These are phyloP conservation scores for Percina caprodes DNA, from an alignment of 2,113 vertebrate species.

Conservation along the genomic window DNA sequence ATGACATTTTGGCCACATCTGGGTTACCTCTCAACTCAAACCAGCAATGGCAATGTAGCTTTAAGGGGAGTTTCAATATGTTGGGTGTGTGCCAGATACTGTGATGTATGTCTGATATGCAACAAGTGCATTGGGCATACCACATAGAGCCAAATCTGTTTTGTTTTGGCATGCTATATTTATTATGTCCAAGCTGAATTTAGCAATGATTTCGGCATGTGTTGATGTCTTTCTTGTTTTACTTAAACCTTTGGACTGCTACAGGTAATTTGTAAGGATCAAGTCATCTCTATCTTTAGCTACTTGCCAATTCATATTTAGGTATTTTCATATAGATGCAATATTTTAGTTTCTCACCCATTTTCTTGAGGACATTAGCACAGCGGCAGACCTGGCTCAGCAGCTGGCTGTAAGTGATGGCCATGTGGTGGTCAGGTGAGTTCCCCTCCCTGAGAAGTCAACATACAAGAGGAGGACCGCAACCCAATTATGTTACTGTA, in stretches of 20 bases:
- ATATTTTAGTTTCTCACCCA: slow-evolving; percentile 76
- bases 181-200: background rate
- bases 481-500: background rate
- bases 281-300: background rate
- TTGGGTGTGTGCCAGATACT: background rate
- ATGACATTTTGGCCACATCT: background rate
- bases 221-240: background rate
- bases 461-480: background rate
- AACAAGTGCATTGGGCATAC: background rate
- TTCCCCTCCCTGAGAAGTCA: slow-evolving; percentile 85
- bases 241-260: background rate
- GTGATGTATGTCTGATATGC: background rate
- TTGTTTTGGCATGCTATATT: background rate
- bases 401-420: slow-evolving; percentile 84
- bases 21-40: background rate
- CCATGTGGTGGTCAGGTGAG: slow-evolving; percentile 77
- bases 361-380: slow-evolving; percentile 83
- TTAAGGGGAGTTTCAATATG: background rate
- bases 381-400: slow-evolving; percentile 85
- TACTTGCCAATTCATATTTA: background rate
- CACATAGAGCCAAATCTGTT: background rate
- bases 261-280: background rate
- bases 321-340: background rate
- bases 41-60: background rate
- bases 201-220: background rate